These are phyloP conservation scores for Drosophila pseudotakahashii DNA, from an alignment of 2,888 invertebrate species.

Conservation along the genomic window DNA sequence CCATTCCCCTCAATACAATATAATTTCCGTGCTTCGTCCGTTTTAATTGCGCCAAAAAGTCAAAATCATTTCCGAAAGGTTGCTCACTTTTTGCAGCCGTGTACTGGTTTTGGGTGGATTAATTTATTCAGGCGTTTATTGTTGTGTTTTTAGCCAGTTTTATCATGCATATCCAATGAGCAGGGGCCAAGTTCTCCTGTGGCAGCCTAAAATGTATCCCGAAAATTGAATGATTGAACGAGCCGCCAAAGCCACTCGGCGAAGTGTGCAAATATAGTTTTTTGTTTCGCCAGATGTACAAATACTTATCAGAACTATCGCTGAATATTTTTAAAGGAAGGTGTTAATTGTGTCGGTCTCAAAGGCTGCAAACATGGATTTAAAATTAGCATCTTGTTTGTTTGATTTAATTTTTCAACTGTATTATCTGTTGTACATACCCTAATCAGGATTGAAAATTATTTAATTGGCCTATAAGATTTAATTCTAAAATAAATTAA, in stretches of 20 bases:
- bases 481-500: no score
- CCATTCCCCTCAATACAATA: conserved; percentile 20
- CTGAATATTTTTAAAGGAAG: background rate
- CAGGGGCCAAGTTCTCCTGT: conserved; percentile 13
- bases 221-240: conserved; percentile 32
- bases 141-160: conserved; percentile 51
- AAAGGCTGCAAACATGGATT: conserved; percentile 7
- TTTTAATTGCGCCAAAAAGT: conserved; percentile 76
- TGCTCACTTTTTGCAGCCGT: conserved; percentile 16
- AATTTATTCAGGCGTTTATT: conserved; percentile 63
- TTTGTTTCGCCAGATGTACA: conserved; percentile 7
- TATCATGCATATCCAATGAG: conserved; percentile 69
- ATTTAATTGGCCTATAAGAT: no score
- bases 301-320: conserved; percentile 12
- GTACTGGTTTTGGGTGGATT: background rate
- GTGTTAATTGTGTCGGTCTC: background rate
- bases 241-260: conserved; percentile 5
- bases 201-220: conserved; percentile 12
- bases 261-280: conserved; percentile 7
- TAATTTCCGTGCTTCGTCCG: conserved; percentile 51
- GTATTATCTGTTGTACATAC: no score
- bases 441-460: no score
- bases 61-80: conserved; percentile 51
- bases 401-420: background rate
- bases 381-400: background rate